Base-by-base conservation (phyloP, 1,140 invertebrate genomes). In the Dolichoris vasculosae region DNA sequence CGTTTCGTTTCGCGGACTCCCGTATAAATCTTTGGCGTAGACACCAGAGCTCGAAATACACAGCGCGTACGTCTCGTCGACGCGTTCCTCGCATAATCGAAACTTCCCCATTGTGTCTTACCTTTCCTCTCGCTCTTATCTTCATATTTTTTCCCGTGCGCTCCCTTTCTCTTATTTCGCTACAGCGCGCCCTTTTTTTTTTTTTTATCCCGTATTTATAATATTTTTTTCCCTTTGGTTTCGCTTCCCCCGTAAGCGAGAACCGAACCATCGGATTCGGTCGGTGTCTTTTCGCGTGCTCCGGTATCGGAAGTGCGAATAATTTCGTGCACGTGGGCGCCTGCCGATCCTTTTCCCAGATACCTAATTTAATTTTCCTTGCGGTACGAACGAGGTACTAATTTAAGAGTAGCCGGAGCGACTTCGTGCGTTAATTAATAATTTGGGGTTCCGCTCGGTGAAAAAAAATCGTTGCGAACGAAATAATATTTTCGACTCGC, bases 71-170 rank as follows among this genome's bases (percentile, higher is more conserved):
- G 83, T 87, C 75, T 84, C 83, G 82, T 82, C 86, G 83, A 87
- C 83, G 86, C 80, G 86, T 83, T 87, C 83, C 79, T 81, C 82
- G 86, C 82, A 86, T 86, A 86, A 86, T 86, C 85, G 85, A 86
- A 86, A 79, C 81, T 86, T 86, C 81, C 81, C 85, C 81, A 86
- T 86, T 86, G 81, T 83, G 80, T 80, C 81, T 73, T 86, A 84
- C 75, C 83, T 69, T 55, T 59, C 48, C 43, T 43, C 69, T 73
- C 69, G 69, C 69, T 80, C 78, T 64, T 80, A 40, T 67, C 59
- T 67, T 59, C 13, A 6, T 30, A 69, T 78, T 78, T 51, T 78
- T 32, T n/a, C 55, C 20, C 30, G 1, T 4, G 48, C 80, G 63
- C 30, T 51, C 67, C 17, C 43, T 82, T 51, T 82, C 59, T 48